Conservation (phyloP, 2,113 vertebrate species). For the Vidua macroura region DNA sequence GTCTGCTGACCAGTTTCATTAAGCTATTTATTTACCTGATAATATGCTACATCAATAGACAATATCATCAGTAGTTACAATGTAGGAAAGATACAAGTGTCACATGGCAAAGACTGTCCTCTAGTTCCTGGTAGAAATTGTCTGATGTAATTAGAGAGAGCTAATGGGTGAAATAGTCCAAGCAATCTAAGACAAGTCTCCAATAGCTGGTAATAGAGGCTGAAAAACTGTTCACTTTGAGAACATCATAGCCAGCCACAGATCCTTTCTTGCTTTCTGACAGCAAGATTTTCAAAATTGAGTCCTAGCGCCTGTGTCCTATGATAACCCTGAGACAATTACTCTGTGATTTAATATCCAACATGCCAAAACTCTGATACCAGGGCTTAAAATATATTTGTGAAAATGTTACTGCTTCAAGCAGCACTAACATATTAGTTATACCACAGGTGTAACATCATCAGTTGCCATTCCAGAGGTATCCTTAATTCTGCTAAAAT, state of each 20-base stretch:
- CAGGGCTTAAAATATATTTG: background rate
- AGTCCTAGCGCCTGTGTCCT: background rate
- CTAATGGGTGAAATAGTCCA: background rate
- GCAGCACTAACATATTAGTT: background rate
- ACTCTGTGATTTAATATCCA: background rate
- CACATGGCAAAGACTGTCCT: background rate
- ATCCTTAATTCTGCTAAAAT: background rate
- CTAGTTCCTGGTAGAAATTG: background rate
- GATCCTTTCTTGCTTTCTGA: background rate
- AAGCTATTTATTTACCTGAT: background rate
- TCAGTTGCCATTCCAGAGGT: background rate
- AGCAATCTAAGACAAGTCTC: background rate
- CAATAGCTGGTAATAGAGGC: background rate
- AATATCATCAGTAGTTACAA: background rate
- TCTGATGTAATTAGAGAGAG: background rate
- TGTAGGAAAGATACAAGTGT: background rate
- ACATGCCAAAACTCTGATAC: background rate
- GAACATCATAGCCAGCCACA: background rate
- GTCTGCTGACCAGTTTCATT: background rate
- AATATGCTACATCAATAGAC: background rate
- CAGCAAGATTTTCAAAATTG: background rate
- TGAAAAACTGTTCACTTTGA: background rate
- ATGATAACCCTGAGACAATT: background rate
- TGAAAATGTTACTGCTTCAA: background rate
- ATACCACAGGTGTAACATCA: background rate